Evolutionary conservation across 2,113 vertebrate species (phyloP), one percentile per base, ranked within the genome.

Genomic region (Sigmodon hispidus): DNA sequence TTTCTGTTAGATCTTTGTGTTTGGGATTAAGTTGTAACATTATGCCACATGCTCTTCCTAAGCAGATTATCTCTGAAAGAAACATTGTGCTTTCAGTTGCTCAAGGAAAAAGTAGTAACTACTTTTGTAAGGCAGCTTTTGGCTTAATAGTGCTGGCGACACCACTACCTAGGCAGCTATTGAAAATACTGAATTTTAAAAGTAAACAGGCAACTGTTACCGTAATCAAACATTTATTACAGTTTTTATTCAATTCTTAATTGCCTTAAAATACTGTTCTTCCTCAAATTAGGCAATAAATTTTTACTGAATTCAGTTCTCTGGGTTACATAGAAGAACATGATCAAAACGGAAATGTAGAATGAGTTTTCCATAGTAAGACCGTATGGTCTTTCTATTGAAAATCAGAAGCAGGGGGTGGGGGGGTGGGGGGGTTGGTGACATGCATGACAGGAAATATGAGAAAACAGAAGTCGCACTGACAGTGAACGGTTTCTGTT

Each of bases 181-280:
- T 80, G 57, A 90, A 96, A 92, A 88, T 90, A 77, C 3, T 59
- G 15, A 92, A 10, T 87, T 34, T 81, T 73, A 90, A 61, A 73
- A 55, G 94, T 84, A 95, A 21, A 22, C 31, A 40, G 29, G 67
- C 72, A 94, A 81, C 24, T 84, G 26, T 52, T 83, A 81, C 34
- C 65, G n/a, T 16, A 24, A 77, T 69, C 63, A 89, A 65, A 16
- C 52, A 85, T 45, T 79, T 45, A 65, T 43, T 87, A 4, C 8
- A 65, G 13, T 75, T 94, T 95, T 87, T 45, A 87, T 87, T 95
- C 57, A 90, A n/a, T 92, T 94, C 92, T 72, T 87, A 87, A 73
- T n/a, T 57, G 73, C 3, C 31, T 90, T 89, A 95, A 83, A 50
- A 91, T 50, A 26, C 70, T 96, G 12, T 24, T 16, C 36, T 92